Evolutionary conservation across 2,797 vertebrate species (phyloP).

Genomic region (Galaxias olidus): DNA sequence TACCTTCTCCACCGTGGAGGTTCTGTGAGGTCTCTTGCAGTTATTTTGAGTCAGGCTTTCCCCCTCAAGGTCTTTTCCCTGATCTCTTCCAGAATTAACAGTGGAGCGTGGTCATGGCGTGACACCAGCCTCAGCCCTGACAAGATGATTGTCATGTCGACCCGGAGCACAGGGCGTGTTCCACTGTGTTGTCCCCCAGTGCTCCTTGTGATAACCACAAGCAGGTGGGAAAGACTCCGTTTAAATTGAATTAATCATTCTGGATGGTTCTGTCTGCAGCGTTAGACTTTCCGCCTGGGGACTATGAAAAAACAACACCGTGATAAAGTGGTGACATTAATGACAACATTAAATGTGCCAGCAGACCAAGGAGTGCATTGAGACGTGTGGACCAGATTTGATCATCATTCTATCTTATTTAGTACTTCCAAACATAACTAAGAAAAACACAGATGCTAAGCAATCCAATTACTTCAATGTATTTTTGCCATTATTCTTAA

Average conservation of each 20-base stretch:
- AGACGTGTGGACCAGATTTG: too few species aligned
- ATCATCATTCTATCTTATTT: too few species aligned
- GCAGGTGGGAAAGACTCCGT: slow-evolving; percentile 15
- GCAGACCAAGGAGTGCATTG: too few species aligned
- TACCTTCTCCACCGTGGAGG: neutral
- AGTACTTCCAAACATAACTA: too few species aligned
- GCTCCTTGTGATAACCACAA: slow-evolving; percentile 11
- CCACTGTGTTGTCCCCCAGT: slow-evolving; percentile 41
- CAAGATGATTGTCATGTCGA: slow-evolving; percentile 50
- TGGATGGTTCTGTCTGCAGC: slow-evolving; percentile 9
- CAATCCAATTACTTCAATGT: too few species aligned
- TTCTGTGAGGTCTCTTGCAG: neutral
- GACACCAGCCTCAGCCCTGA: slow-evolving; percentile 40
- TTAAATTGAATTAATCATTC: slow-evolving; percentile 46
- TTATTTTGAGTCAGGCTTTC: neutral
- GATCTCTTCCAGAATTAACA: slow-evolving; percentile 19
- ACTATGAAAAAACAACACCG: neutral
- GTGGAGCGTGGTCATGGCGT: slow-evolving; percentile 21
- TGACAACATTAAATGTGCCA: too few species aligned
- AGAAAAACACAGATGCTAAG: too few species aligned
- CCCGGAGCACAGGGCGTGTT: slow-evolving; percentile 21
- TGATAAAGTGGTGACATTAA: too few species aligned
- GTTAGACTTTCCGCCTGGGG: slow-evolving; percentile 1
- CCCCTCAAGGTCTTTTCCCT: neutral
- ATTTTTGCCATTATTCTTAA: too few species aligned